Evolutionary conservation across 2,113 vertebrate species (phyloP), one percentile per base, ranked within the genome.

Genomic region (Thermophis baileyi): DNA sequence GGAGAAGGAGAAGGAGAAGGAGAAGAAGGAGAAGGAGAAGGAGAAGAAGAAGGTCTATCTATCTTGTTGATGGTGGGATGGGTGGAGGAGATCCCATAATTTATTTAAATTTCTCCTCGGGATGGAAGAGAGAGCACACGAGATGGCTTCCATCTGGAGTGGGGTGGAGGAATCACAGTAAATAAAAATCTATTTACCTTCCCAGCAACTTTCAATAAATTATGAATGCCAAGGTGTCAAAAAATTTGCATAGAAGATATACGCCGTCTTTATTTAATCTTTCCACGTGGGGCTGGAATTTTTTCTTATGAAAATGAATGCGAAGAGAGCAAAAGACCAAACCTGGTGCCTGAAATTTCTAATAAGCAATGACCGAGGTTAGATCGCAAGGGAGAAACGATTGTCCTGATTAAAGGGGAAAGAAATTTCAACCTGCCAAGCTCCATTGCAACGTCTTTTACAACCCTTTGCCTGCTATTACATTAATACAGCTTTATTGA

Each of bases 161-260:
- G 95, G 94, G 93, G 88, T 40, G 89, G n/a, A 18, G 24, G 85
- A 51, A 95, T 96, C 95, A 94, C 0, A 27, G 90, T 35, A 96
- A 96, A 95, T 97, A 96, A 96, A 96, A 97, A 94, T 96, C 96
- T 96, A 94, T 96, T 97, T 97, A 95, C 95, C 47, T 96, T 97
- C 91, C 69, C 93, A 93, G 90, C 92, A 22, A 57, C 92, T 94
- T 94, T 93, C 92, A 92, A 95, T 97, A 95, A 96, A 96, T 97
- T 96, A 97, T 95, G 93, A 96, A 96, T 95, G 87, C n/a, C 87
- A 94, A 95, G 88, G 94, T 96, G 94, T 95, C 94, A 89, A 50
- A 11, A 74, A 94, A 95, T 96, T 96, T 96, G 95, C 96, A 96
- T 95, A 93, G 90, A 95, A 92, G 93, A 94, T 93, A 95, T 35